These are phyloP conservation scores for Melanotaenia trifasciata DNA, from an alignment of 2,797 vertebrate genomes.

Conservation along the genomic window DNA sequence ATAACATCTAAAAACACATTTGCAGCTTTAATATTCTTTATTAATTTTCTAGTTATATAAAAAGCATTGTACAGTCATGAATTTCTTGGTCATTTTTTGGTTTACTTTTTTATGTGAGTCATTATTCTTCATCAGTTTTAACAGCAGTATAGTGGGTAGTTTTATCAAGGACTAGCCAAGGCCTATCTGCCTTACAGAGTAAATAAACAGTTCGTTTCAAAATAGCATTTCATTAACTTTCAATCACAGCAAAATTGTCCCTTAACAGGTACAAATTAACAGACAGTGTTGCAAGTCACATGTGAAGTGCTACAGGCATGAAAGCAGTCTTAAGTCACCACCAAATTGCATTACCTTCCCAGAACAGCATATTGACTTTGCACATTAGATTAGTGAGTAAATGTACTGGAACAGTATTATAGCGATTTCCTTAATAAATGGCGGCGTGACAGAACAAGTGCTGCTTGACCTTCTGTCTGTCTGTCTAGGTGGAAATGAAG, in stretches of 20 bases:
- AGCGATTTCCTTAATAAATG: constrained; percentile 61
- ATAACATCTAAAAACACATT: constrained; percentile 26
- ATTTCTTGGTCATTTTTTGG: constrained; percentile 47
- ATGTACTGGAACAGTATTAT: constrained; percentile 62
- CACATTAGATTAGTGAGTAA: constrained; percentile 72
- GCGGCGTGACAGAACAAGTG: constrained; percentile 53
- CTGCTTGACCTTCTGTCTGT: constrained; percentile 59
- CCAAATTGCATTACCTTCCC: constrained; percentile 66
- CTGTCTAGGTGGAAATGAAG: constrained; percentile 37
- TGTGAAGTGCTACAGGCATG: constrained; percentile 29
- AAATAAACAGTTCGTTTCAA: constrained; percentile 70
- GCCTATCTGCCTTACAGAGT: constrained; percentile 65
- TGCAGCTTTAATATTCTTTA: constrained; percentile 30
- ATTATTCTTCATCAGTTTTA: constrained; percentile 64
- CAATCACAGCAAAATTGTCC: constrained; percentile 48
- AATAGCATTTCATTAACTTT: constrained; percentile 57
- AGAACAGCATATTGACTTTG: constrained; percentile 71
- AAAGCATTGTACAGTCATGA: background rate
- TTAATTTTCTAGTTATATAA: constrained; percentile 48
- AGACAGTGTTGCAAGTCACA: constrained; percentile 30
- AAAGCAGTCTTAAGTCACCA: constrained; percentile 43
- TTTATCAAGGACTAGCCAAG: constrained; percentile 45
- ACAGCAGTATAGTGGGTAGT: constrained; percentile 45
- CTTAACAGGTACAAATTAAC: constrained; percentile 52
- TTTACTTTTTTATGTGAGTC: constrained; percentile 68